Evolutionary conservation across 2,888 invertebrate genomes (phyloP).

Genomic region (Tethea ocularis): DNA sequence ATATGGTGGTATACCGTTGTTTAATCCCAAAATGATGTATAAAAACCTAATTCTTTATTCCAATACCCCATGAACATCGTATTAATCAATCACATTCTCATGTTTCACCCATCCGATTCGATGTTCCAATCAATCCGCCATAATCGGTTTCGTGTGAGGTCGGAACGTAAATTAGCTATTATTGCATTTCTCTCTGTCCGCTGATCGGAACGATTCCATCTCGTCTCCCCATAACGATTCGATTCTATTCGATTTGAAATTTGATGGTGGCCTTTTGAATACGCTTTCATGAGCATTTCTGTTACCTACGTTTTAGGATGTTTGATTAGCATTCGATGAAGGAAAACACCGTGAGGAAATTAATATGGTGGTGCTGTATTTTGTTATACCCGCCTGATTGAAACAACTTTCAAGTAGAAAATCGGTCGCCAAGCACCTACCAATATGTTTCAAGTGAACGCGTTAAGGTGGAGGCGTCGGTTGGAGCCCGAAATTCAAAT

Average conservation of each 20-base stretch:
- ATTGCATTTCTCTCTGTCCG: constrained; percentile 21
- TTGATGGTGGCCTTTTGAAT: constrained; percentile 31
- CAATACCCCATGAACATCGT: constrained; percentile 6
- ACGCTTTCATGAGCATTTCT: constrained; percentile 29
- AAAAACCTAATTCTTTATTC: neutral
- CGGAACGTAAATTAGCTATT: constrained; percentile 35
- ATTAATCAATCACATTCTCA: constrained; percentile 27
- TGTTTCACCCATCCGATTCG: constrained; percentile 29
- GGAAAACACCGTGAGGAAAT: too few relatives aligned
- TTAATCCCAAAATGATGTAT: too few relatives aligned
- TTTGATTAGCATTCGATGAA: too few relatives aligned
- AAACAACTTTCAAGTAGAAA: too few relatives aligned
- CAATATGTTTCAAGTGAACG: too few relatives aligned
- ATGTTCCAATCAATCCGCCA: constrained; percentile 36
- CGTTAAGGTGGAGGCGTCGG: too few relatives aligned
- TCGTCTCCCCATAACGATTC: constrained; percentile 29
- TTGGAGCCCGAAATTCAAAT: too few relatives aligned
- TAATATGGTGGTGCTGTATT: too few relatives aligned
- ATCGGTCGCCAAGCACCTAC: too few relatives aligned
- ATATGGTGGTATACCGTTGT: too few relatives aligned
- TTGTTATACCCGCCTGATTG: too few relatives aligned
- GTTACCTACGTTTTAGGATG: too few relatives aligned
- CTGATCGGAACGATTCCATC: constrained; percentile 6
- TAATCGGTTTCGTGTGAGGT: constrained; percentile 33
- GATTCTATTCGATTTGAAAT: constrained; percentile 40